phyloP scores from a whole-genome alignment of 2,797 vertebrate species.

The Numenius phaeopus region DNA sequence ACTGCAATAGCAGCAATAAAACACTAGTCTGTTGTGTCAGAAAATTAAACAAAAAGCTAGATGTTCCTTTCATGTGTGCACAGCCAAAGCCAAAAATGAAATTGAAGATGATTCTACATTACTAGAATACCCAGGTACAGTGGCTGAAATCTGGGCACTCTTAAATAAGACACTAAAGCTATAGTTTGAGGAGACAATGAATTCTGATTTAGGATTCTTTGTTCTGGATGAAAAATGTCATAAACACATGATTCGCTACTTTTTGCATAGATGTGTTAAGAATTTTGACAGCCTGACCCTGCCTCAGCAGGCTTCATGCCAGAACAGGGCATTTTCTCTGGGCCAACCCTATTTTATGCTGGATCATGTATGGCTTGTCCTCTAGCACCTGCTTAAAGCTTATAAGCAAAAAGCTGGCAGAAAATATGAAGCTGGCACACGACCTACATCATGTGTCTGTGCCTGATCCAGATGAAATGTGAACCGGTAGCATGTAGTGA shows the following conservation, averaged over 20 bases:
- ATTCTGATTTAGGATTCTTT: background rate
- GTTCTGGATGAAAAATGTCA: background rate
- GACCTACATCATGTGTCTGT: accelerated
- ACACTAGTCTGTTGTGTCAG: background rate
- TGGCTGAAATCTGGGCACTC: background rate
- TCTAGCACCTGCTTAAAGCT: background rate
- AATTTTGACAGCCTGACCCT: background rate
- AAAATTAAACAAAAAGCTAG: background rate
- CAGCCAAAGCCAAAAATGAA: background rate
- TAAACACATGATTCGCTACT: background rate
- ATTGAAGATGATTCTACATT: background rate
- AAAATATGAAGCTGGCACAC: background rate
- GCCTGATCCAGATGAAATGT: background rate
- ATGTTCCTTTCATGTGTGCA: accelerated
- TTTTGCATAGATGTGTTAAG: background rate
- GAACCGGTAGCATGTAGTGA: background rate
- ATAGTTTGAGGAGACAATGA: background rate
- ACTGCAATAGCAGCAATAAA: background rate
- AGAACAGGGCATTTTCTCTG: background rate
- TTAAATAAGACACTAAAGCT: background rate
- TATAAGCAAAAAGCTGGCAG: background rate
- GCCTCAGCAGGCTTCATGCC: background rate
- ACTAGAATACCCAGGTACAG: background rate
- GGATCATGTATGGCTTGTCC: background rate
- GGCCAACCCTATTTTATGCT: background rate